These are phyloP conservation scores for Halcyon badia DNA, from an alignment of 2,797 vertebrate species.

Conservation along the genomic window DNA sequence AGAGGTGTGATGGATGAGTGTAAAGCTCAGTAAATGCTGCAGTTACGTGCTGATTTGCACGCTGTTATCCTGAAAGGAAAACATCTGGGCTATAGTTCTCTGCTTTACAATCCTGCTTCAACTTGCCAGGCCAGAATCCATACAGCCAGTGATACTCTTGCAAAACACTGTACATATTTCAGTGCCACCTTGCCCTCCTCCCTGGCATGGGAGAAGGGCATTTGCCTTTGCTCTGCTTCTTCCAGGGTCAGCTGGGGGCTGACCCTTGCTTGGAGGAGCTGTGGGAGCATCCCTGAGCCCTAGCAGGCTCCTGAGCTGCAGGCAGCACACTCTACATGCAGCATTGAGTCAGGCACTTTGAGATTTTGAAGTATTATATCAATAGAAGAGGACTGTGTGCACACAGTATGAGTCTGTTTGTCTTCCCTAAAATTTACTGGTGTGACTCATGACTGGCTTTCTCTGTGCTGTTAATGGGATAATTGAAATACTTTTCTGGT, in stretches of 20 bases:
- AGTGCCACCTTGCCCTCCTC: not conserved
- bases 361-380: slow-evolving; percentile 32
- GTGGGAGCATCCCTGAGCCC: not conserved
- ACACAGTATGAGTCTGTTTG: slow-evolving; percentile 49
- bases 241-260: not conserved
- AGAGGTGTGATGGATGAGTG: fast-evolving
- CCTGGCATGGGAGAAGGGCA: fast-evolving
- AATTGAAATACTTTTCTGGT: slow-evolving; percentile 49
- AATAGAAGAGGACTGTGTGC: slow-evolving; percentile 52
- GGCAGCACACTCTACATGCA: fast-evolving
- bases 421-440: slow-evolving; percentile 60
- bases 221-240: not conserved
- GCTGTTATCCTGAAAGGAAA: not conserved
- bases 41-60: not conserved
- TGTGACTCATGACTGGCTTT: slow-evolving; percentile 54
- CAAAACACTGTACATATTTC: fast-evolving
- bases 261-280: fast-evolving
- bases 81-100: not conserved
- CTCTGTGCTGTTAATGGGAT: slow-evolving; percentile 18
- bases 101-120: not conserved
- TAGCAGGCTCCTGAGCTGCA: not conserved
- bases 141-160: not conserved
- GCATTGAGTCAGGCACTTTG: not conserved
- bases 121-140: not conserved
- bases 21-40: not conserved